Percentiles rank a stretch among this genome's conserved stretches.
phyloP scores from a whole-genome alignment of 1,140 invertebrate species.

The Drosophila gunungcola region DNA sequence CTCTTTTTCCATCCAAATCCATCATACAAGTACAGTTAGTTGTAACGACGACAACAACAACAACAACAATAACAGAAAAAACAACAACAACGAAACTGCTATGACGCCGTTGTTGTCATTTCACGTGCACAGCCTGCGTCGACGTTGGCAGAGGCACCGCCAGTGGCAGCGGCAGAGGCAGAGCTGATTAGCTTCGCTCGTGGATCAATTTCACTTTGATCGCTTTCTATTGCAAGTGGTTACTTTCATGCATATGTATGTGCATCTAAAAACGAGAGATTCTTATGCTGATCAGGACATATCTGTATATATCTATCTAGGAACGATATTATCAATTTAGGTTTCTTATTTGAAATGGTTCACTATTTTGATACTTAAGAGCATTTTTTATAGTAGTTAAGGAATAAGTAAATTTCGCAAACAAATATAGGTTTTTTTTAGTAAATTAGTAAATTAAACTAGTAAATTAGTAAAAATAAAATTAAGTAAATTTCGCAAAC shows the following conservation, averaged over 20 bases:
- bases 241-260: background rate
- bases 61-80: slow-evolving; percentile 1
- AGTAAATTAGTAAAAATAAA: too few species aligned
- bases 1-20: slow-evolving; percentile 9
- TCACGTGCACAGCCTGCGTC: slow-evolving; percentile 32
- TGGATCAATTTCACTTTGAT: slow-evolving; percentile 30
- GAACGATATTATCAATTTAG: too few species aligned
- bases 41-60: slow-evolving; percentile 18
- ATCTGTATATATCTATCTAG: too few species aligned
- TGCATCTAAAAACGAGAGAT: background rate
- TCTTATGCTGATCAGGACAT: background rate
- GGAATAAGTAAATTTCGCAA: too few species aligned
- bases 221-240: slow-evolving; percentile 14
- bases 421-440: too few species aligned
- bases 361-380: too few species aligned
- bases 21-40: slow-evolving; percentile 48
- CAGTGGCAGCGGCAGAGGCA: background rate
- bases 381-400: too few species aligned
- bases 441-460: too few species aligned
- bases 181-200: slow-evolving; percentile 19
- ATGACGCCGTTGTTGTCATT: slow-evolving; percentile 17
- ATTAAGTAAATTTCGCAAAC: too few species aligned
- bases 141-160: background rate
- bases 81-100: slow-evolving; percentile 13
- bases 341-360: too few species aligned